Percentiles rank a stretch among this genome's conserved stretches.
phyloP scores from a whole-genome alignment of 1,140 invertebrate genomes.

The Tetramorium alpestre region DNA sequence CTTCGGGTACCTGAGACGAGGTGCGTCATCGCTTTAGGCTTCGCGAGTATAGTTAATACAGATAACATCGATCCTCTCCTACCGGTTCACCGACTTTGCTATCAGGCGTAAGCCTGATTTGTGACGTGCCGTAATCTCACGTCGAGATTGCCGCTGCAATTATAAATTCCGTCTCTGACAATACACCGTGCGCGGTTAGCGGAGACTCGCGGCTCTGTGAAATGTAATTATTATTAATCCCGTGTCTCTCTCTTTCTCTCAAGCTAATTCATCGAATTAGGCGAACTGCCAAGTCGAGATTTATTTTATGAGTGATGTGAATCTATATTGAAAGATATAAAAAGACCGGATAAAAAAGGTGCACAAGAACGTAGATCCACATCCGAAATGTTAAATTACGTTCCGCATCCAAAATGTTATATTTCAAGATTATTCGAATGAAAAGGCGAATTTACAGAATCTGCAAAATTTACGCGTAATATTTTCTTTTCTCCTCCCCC shows the following conservation, averaged over 20 bases:
- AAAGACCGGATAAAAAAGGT: neutral
- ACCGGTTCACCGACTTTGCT: neutral
- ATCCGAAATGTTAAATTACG: neutral
- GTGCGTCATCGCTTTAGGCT: conserved; percentile 31
- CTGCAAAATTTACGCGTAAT: neutral
- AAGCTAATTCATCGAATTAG: conserved; percentile 8
- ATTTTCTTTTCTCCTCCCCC: neutral
- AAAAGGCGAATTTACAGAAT: neutral
- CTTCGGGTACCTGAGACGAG: conserved; percentile 17
- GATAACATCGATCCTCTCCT: conserved; percentile 42
- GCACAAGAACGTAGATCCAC: neutral
- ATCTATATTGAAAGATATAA: neutral
- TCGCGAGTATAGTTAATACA: conserved; percentile 16
- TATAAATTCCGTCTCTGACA: conserved; percentile 44
- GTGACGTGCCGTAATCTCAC: conserved; percentile 36
- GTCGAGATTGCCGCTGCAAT: conserved; percentile 35
- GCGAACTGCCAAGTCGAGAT: neutral
- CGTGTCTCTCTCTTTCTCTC: neutral
- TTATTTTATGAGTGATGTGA: neutral
- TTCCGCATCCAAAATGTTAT: neutral
- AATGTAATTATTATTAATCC: conserved; percentile 38
- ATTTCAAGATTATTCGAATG: neutral
- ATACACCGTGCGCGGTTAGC: conserved; percentile 14
- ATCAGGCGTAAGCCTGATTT: conserved; percentile 45
- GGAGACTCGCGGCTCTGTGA: neutral